Conservation (phyloP, 2,113 vertebrate genomes). For the Rhagologus leucostigma region DNA sequence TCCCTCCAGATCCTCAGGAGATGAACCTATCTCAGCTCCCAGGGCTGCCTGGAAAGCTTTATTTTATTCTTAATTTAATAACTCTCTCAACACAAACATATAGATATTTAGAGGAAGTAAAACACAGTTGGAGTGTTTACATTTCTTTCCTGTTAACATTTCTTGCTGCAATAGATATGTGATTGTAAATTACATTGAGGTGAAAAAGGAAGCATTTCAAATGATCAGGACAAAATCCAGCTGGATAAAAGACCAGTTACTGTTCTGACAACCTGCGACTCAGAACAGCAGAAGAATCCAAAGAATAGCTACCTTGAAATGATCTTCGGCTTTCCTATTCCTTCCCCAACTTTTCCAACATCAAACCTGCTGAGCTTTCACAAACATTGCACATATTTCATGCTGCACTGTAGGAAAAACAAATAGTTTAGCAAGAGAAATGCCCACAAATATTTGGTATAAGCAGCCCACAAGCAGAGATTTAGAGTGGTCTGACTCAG, state of each 20-base stretch:
- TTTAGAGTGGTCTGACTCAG: background rate
- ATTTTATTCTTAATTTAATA: constrained; percentile 2
- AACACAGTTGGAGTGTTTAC: constrained; percentile 7
- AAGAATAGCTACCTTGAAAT: background rate
- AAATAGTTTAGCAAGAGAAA: background rate
- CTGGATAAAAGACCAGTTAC: background rate
- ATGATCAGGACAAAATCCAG: background rate
- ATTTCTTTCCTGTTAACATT: constrained; percentile 55
- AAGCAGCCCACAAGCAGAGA: background rate
- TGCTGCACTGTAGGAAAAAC: background rate
- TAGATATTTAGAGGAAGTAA: constrained; percentile 35
- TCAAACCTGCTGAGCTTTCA: background rate
- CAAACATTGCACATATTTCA: background rate
- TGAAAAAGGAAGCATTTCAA: constrained; percentile 36
- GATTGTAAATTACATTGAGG: background rate
- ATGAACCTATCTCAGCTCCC: background rate
- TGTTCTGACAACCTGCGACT: fast-evolving
- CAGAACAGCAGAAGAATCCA: background rate
- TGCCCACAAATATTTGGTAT: background rate
- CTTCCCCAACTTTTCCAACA: background rate
- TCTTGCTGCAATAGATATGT: background rate
- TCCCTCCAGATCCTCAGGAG: background rate
- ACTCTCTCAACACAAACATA: constrained; percentile 25
- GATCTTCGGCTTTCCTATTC: background rate
- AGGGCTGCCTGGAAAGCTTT: background rate